Evolutionary conservation across 2,888 invertebrate species (phyloP).

Genomic region (Rhopalosiphum nymphaeae): DNA sequence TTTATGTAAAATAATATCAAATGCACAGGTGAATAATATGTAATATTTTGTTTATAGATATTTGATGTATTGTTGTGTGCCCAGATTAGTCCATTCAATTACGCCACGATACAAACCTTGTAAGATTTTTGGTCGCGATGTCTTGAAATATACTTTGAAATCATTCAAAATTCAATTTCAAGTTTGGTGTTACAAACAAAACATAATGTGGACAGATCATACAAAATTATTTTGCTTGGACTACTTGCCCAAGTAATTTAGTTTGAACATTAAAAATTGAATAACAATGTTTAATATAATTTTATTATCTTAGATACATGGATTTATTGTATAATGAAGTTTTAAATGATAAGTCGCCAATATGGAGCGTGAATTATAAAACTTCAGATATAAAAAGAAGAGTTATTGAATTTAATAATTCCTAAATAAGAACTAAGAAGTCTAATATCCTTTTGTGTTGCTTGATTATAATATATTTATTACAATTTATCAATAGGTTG

Average conservation of each 20-base stretch:
- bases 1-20: background rate
- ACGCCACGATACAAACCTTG: background rate
- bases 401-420: background rate
- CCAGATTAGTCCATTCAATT: background rate
- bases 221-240: slow-evolving; percentile 5
- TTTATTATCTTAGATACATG: slow-evolving; percentile 5
- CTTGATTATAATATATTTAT: background rate
- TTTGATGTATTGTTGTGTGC: background rate
- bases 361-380: background rate
- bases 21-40: background rate
- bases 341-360: background rate
- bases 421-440: background rate
- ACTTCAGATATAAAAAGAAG: background rate
- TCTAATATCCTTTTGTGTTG: background rate
- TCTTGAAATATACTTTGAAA: background rate
- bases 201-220: background rate
- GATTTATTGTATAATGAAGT: background rate
- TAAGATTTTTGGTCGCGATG: slow-evolving; percentile 26
- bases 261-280: background rate
- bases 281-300: background rate
- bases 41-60: slow-evolving; percentile 21
- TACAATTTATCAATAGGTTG: background rate
- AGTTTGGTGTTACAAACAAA: background rate
- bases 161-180: background rate
- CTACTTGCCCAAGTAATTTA: background rate